Evolutionary conservation across 2,113 vertebrate species (phyloP).

Genomic region (Barnardius zonarius): DNA sequence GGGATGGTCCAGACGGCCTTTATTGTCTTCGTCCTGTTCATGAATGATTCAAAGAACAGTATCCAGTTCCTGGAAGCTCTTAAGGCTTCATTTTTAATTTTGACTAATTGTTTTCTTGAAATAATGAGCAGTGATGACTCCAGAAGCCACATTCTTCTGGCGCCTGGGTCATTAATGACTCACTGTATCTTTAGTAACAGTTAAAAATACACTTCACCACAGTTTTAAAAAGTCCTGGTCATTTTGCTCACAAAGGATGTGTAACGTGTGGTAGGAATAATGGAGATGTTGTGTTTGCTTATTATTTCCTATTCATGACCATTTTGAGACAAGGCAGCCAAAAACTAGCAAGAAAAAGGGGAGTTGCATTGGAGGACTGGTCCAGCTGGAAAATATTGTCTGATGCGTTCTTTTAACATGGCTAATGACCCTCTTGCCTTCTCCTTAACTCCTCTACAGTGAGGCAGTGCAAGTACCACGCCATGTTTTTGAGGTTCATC

Average conservation of each 20-base stretch:
- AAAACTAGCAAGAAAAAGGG: background rate
- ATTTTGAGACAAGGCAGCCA: background rate
- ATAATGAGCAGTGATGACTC: background rate
- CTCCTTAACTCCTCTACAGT: background rate
- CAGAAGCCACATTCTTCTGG: background rate
- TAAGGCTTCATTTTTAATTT: background rate
- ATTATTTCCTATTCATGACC: background rate
- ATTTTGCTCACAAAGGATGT: background rate
- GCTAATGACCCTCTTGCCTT: background rate
- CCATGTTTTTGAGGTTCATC: background rate
- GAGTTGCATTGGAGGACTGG: background rate
- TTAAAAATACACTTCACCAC: background rate
- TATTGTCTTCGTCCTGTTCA: background rate
- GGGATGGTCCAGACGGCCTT: background rate
- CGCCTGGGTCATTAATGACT: background rate
- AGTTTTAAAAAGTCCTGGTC: background rate
- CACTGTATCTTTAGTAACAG: background rate
- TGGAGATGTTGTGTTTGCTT: background rate
- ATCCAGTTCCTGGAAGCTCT: slow-evolving; percentile 35
- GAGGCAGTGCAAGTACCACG: background rate
- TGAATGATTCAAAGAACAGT: slow-evolving; percentile 3
- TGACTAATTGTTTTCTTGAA: slow-evolving; percentile 28
- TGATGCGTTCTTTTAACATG: background rate
- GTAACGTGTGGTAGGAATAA: background rate
- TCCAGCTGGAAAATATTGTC: background rate